phyloP scores from a whole-genome alignment of 2,797 vertebrate species.

The Sebastes ruberrimus region DNA sequence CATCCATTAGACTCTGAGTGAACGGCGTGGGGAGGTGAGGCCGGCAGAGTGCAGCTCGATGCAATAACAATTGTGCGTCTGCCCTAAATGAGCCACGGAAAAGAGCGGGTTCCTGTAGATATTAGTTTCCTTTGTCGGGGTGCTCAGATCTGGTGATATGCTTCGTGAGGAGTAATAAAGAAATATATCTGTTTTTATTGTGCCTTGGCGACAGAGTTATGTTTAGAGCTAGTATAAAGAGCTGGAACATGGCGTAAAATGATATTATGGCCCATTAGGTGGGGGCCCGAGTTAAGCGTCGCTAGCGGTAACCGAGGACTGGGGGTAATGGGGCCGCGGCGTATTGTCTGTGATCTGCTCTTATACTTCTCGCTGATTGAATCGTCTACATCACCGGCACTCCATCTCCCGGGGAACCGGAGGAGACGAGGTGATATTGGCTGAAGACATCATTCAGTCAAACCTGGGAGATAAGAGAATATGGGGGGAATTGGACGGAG shows the following conservation, averaged over 20 bases:
- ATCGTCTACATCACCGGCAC: conserved; percentile 75
- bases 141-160: conserved; percentile 72
- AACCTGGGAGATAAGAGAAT: conserved; percentile 68
- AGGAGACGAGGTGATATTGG: conserved; percentile 76
- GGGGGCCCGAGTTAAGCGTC: conserved; percentile 72
- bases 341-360: conserved; percentile 79
- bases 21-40: conserved; percentile 66
- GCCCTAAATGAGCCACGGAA: conserved; percentile 68
- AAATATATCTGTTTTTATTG: conserved; percentile 85
- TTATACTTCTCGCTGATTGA: conserved; percentile 78
- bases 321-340: conserved; percentile 78
- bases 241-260: conserved; percentile 80
- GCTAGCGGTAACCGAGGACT: conserved; percentile 74
- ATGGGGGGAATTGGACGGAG: conserved; percentile 42
- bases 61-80: conserved; percentile 75
- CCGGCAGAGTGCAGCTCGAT: conserved; percentile 71
- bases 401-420: conserved; percentile 74
- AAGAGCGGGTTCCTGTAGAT: conserved; percentile 68
- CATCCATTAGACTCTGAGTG: conserved; percentile 76
- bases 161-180: conserved; percentile 81
- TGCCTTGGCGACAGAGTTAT: conserved; percentile 78
- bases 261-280: conserved; percentile 84
- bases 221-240: conserved; percentile 82
- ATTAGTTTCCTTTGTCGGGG: conserved; percentile 78
- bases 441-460: conserved; percentile 79